Percentiles rank a stretch among this genome's conserved stretches.
Conservation (phyloP, 2,797 vertebrate species). For the Agapornis canus region DNA sequence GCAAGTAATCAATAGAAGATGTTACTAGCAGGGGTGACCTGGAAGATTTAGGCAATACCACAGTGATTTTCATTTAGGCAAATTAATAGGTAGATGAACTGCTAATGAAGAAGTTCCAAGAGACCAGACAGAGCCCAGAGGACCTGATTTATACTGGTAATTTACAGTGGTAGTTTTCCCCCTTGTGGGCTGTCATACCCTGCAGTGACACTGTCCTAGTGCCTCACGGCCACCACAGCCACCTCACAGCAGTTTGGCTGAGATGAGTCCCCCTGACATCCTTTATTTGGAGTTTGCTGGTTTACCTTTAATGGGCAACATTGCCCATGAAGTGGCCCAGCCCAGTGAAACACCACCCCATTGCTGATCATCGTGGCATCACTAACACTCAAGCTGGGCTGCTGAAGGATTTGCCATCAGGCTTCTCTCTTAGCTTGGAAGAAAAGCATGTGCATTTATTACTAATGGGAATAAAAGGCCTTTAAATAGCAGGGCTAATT, state of each 20-base stretch:
- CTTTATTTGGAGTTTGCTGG: neutral
- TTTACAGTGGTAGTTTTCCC: neutral
- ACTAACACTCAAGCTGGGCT: neutral
- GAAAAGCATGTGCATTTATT: neutral
- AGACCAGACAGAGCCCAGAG: neutral
- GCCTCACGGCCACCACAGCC: neutral
- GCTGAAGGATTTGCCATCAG: neutral
- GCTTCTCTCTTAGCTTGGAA: neutral
- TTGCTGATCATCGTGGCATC: neutral
- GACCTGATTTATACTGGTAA: neutral
- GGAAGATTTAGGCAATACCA: neutral
- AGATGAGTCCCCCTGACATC: neutral
- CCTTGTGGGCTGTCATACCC: neutral
- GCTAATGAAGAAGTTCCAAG: neutral
- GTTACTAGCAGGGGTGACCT: neutral
- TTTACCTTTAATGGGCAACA: neutral
- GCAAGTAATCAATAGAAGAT: neutral
- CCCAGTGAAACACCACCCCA: neutral
- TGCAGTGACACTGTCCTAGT: neutral
- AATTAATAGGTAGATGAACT: neutral
- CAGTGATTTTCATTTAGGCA: neutral
- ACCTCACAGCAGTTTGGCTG: neutral
- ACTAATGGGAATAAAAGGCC: slow-evolving; percentile 21
- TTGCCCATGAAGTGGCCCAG: neutral
- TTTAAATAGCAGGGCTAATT: neutral